Evolutionary conservation across 1,140 invertebrate species (phyloP).

Genomic region (Dinothrombium tinctorium): DNA sequence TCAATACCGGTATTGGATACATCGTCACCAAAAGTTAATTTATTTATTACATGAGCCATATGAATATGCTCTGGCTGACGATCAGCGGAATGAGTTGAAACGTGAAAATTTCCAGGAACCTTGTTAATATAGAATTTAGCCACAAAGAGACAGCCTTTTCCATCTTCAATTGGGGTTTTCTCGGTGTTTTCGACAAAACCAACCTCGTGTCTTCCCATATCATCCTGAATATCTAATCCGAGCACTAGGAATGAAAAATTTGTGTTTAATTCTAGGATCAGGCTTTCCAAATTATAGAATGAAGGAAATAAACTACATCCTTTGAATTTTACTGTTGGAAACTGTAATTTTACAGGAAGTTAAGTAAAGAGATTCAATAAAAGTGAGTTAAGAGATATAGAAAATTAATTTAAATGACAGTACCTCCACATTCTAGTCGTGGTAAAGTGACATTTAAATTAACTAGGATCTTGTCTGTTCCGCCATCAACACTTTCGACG

Average conservation of each 20-base stretch:
- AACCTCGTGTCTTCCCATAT: slow-evolving; percentile 33
- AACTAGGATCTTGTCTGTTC: slow-evolving; percentile 30
- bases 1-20: slow-evolving; percentile 15
- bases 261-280: neutral
- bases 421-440: slow-evolving; percentile 28
- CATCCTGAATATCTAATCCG: slow-evolving; percentile 37
- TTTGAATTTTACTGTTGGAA: no score
- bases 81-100: slow-evolving; percentile 33
- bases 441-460: slow-evolving; percentile 28
- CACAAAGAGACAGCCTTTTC: slow-evolving; percentile 26
- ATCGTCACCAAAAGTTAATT: slow-evolving; percentile 29
- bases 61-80: slow-evolving; percentile 29
- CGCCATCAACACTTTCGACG: slow-evolving; percentile 26
- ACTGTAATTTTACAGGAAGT: slow-evolving; percentile 1
- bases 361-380: neutral
- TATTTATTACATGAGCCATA: slow-evolving; percentile 32
- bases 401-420: slow-evolving; percentile 14
- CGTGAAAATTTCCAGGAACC: slow-evolving; percentile 36
- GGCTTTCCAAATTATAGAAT: neutral
- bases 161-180: slow-evolving; percentile 24
- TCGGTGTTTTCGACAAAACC: slow-evolving; percentile 33
- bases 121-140: neutral
- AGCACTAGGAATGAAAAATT: slow-evolving; percentile 22
- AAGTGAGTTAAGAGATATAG: neutral
- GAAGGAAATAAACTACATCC: slow-evolving; percentile 7